Conservation (phyloP, 2,888 invertebrate species). For the Tetragonula carbonaria region DNA sequence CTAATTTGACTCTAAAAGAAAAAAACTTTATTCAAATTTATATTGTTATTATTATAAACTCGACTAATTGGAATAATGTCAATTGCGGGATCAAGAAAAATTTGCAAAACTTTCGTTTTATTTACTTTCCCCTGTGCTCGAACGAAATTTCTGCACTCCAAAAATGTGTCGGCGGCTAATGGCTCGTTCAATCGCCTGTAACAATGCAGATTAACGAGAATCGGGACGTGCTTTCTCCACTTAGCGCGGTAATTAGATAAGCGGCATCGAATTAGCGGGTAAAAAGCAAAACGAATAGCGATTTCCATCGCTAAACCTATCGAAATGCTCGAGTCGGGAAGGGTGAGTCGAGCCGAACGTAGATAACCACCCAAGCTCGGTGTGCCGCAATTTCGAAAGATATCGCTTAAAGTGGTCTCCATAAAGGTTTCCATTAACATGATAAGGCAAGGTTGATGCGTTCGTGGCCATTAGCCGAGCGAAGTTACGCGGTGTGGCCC, state of each 20-base stretch:
- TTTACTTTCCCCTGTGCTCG: background rate
- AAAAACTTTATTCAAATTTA: no score
- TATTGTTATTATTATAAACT: no score
- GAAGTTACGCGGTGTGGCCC: constrained; percentile 47
- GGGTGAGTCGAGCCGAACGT: constrained; percentile 14
- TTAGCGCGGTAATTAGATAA: constrained; percentile 2
- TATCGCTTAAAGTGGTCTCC: constrained; percentile 70
- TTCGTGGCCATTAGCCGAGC: constrained; percentile 60
- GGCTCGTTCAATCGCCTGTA: background rate
- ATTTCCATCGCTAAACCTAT: constrained; percentile 9
- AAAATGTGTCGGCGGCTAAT: background rate
- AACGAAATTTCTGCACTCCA: background rate
- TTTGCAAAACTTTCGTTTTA: no score
- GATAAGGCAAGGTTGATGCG: constrained; percentile 68
- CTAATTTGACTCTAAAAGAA: no score
- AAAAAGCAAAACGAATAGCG: background rate
- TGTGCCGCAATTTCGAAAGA: constrained; percentile 58
- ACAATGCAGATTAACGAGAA: background rate
- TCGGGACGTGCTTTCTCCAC: background rate
- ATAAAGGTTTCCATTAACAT: constrained; percentile 74
- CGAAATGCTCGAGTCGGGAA: constrained; percentile 27
- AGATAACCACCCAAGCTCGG: constrained; percentile 69
- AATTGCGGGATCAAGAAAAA: no score
- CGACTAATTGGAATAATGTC: no score
- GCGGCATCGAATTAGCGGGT: background rate